Evolutionary conservation across 2,888 invertebrate genomes (phyloP).

Genomic region (Agrotis exclamationis): DNA sequence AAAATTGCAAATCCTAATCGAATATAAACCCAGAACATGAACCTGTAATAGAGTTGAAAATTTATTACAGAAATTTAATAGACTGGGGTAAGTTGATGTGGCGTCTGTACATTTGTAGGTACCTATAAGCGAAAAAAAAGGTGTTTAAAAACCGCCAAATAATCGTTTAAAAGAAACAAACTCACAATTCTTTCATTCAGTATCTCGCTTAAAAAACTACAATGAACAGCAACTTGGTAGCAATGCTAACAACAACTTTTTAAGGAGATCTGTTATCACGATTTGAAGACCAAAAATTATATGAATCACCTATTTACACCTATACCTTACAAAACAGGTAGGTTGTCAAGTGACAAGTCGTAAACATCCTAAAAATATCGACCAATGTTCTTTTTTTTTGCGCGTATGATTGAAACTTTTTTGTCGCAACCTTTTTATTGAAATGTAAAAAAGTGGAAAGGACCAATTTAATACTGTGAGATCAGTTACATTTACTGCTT

Average conservation of each 20-base stretch:
- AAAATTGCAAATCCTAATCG: too few relatives aligned
- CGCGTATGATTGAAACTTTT: slow-evolving; percentile 20
- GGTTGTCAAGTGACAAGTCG: slow-evolving; percentile 9
- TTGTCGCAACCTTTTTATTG: neutral
- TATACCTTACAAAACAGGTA: neutral
- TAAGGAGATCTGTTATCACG: slow-evolving; percentile 47
- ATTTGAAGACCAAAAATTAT: slow-evolving; percentile 12
- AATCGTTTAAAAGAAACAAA: too few relatives aligned
- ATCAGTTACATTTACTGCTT: slow-evolving; percentile 13
- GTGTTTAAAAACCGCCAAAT: too few relatives aligned
- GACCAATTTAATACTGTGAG: slow-evolving; percentile 12
- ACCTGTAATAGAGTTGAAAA: too few relatives aligned
- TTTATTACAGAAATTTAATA: too few relatives aligned
- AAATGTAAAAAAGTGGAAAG: slow-evolving; percentile 15
- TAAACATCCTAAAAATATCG: slow-evolving; percentile 4
- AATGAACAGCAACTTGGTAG: too few relatives aligned
- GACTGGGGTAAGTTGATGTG: too few relatives aligned
- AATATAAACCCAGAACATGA: too few relatives aligned
- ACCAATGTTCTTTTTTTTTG: slow-evolving; percentile 7
- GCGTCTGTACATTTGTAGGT: too few relatives aligned
- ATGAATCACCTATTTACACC: slow-evolving; percentile 27
- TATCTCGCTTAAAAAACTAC: too few relatives aligned
- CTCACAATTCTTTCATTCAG: too few relatives aligned
- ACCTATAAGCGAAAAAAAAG: too few relatives aligned
- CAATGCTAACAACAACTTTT: slow-evolving; percentile 35